phyloP scores from a whole-genome alignment of 1,140 invertebrate species.

The Procambarus virginalis region DNA sequence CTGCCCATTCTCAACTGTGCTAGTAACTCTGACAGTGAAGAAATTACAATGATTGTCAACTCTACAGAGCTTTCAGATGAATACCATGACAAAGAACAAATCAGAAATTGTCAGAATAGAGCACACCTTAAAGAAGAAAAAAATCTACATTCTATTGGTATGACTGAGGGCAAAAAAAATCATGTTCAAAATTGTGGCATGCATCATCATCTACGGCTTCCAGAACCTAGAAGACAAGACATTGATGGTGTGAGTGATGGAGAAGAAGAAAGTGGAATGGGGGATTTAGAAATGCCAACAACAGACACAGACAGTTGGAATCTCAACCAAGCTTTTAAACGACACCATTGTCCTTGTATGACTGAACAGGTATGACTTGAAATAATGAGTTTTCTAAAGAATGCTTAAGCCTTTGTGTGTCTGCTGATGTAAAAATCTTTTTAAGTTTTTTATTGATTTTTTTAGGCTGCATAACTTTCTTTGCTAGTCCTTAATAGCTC shows the following conservation, averaged over 20 bases:
- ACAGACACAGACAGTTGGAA: slow-evolving; percentile 28
- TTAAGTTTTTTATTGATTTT: too few species aligned
- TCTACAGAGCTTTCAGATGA: neutral
- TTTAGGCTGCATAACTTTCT: too few species aligned
- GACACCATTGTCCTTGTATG: neutral
- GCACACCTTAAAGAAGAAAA: neutral
- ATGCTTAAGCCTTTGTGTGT: too few species aligned
- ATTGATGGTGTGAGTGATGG: slow-evolving; percentile 11
- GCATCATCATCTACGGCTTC: neutral
- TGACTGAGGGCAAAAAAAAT: neutral
- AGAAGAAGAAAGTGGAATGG: slow-evolving; percentile 32
- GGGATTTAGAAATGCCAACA: slow-evolving; percentile 15
- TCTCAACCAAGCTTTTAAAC: neutral
- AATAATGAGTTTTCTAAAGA: neutral
- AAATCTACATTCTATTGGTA: neutral
- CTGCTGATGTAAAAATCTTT: too few species aligned
- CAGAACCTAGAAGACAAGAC: neutral
- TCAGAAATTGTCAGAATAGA: neutral
- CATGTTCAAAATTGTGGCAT: neutral
- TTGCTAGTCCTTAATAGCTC: too few species aligned
- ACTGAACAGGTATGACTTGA: neutral
- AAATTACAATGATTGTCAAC: slow-evolving; percentile 9
- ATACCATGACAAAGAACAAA: neutral
- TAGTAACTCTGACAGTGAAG: slow-evolving; percentile 25
- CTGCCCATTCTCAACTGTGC: neutral